Base-by-base conservation (phyloP, 2,113 vertebrate species). In the Brachyistius frenatus region DNA sequence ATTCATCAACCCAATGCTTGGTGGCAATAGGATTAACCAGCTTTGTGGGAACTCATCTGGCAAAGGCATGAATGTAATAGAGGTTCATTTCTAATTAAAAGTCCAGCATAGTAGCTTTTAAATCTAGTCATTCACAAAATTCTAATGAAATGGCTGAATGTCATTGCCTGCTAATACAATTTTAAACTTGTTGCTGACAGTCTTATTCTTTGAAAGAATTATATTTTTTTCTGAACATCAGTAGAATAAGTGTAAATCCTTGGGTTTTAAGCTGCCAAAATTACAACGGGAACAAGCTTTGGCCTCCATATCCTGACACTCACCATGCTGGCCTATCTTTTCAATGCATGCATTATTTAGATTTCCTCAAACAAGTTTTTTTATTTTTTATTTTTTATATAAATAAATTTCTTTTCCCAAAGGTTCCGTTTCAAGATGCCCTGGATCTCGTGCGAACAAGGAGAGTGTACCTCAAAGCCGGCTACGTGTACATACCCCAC, bases 341-440 rank as follows among this genome's bases (percentile, higher is more conserved):
- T 71, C 0, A 79, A 69, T n/a, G 9, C 30, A 61, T 54, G 3
- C 2, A 56, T 32, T 33, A 55, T 73, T 66, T 13, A 30, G 61
- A 15, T 39, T 32, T 58, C 14, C 3, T 36, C 16, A 44, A 44
- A 11, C 41, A 23, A 23, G 23, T 44, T 3, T 44, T 3, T 23
- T 3, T 55, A 5, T 11, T 8, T 49, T 16, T 16, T 14, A 5
- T 75, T 80, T 53, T n/a, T 2, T 65, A 72, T 58, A 70, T 23
- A 23, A 23, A 23, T 23, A 23, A 23, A 23, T 23, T 23, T 23
- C 1, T 23, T 23, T 23, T 23, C 23, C 23, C 23, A 46, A 86
- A 98, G 98, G 96, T 99, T 82, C 96, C 96, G 10, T 98, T 99
- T 91, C 95, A 94, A 84, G 98, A 98, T 78, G 97, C 97, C 36